These are phyloP conservation scores for Norana najaformis DNA, from an alignment of 2,888 invertebrate species.

Conservation along the genomic window DNA sequence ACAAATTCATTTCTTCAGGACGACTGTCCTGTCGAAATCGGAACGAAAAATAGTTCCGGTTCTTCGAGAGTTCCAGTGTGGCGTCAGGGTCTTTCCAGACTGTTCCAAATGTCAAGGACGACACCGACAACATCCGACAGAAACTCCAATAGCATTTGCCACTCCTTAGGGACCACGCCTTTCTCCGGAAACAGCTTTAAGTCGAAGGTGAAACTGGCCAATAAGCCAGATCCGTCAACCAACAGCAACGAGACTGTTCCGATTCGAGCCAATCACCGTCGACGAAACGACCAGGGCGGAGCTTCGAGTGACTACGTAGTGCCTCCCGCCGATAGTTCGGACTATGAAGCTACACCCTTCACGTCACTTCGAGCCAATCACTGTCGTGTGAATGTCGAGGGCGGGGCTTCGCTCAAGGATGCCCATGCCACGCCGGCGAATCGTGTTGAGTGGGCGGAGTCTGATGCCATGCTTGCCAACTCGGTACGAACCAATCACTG, in stretches of 20 bases:
- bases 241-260: neutral
- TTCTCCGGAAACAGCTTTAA: constrained; percentile 14
- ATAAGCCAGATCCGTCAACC: neutral
- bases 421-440: neutral
- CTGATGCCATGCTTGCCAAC: neutral
- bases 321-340: constrained; percentile 15
- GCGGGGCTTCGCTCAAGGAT: neutral
- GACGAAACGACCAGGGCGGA: neutral
- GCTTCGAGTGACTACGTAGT: neutral
- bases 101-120: constrained; percentile 22
- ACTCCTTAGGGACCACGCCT: neutral
- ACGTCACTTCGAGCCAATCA: neutral
- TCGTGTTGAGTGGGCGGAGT: constrained; percentile 5
- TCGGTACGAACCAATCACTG: constrained; percentile 18
- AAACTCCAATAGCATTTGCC: constrained; percentile 19
- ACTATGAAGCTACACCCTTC: neutral
- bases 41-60: neutral
- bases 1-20: neutral
- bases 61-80: neutral
- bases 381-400: neutral
- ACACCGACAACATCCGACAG: constrained; percentile 3
- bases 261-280: constrained; percentile 5
- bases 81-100: constrained; percentile 15
- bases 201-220: neutral
- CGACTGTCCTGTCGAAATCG: neutral